Base-by-base conservation (phyloP, 23 tunicate genomes). In the Styela plicata region DNA sequence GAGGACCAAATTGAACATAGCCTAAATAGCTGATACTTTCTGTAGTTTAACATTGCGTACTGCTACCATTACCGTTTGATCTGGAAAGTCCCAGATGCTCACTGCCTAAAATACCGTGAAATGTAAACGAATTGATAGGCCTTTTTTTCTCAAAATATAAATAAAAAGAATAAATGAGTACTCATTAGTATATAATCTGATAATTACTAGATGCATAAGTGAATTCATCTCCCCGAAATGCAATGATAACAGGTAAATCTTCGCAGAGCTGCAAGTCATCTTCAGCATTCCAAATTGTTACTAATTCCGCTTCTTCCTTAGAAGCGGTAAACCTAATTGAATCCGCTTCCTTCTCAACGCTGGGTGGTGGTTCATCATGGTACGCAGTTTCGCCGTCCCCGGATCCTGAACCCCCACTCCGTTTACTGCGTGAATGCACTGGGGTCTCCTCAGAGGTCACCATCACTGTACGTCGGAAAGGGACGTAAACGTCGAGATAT, bases 401-500 rank as follows among this genome's bases (percentile, higher is more conserved):
- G 22, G 31, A 25, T 67, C 71, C 71, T 16, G 31, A 27, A 25
- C 71, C 71, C 19, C 71, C 22, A 13, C 13, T 13, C 10, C 57
- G 57, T 13, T 44, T 44, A 5, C 13, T 44, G 57, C 57, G 57
- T 5, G 57, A 44, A 7, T 44, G 10, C 7, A 44, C 13, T 5
- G 57, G 57, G 13, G 57, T 44, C 17, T 71, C 36, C 7, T 66
- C 17, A 3, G 24, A 21, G 7, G 34, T 26, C 24, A 34, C 77
- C 35, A 71, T 16, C 7, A 71, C 77, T 13, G 77, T 71, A 18
- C 64, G 37, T 19, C 52, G 81, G 2, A 76, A 31, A 0, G 87
- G 87, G 25, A 27, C 36, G 36, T 83, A 83, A 21, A 83, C 70
- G n/a, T 64, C 80, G 24, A 75, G 83, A 53, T 83, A 83, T 23